phyloP scores from a whole-genome alignment of 37 sponge, comb jelly and placozoan genomes.

The Geodia barretti region DNA sequence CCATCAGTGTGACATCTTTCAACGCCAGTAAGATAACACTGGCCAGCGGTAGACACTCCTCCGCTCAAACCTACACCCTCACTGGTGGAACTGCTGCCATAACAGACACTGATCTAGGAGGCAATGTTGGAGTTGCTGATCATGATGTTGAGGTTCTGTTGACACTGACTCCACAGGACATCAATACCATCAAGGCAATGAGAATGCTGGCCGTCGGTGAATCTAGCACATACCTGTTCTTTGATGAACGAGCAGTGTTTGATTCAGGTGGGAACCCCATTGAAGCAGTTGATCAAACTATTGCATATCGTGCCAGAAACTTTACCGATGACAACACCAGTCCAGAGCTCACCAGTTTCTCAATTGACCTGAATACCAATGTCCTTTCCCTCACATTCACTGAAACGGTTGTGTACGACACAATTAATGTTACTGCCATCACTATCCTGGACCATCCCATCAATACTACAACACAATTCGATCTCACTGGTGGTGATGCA shows the following conservation, averaged over 20 bases:
- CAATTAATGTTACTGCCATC: conserved; percentile 57
- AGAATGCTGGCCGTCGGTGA: conserved; percentile 48
- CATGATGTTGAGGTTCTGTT: conserved; percentile 73
- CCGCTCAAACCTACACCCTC: conserved; percentile 41
- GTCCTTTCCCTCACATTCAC: conserved; percentile 69
- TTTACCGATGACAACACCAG: conserved; percentile 73
- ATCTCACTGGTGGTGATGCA: conserved; percentile 63
- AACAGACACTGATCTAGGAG: conserved; percentile 48
- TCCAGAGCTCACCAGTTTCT: conserved; percentile 63
- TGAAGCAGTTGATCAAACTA: conserved; percentile 4
- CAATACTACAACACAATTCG: conserved; percentile 44
- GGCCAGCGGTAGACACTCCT: conserved; percentile 15
- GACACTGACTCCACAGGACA: conserved; percentile 46
- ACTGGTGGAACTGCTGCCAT: conserved; percentile 69
- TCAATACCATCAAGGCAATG: conserved; percentile 65
- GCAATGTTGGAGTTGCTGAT: conserved; percentile 28
- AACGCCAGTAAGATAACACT: conserved; percentile 50
- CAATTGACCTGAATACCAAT: conserved; percentile 65
- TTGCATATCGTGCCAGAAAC: conserved; percentile 20
- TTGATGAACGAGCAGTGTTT: conserved; percentile 53
- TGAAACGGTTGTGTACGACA: conserved; percentile 75
- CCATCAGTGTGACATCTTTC: conserved; percentile 56
- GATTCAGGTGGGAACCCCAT: conserved; percentile 68
- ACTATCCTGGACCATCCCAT: conserved; percentile 48
- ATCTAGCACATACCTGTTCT: conserved; percentile 58